A percentile compares a stretch with the other conserved stretches of the same genome.
Evolutionary conservation across 1,140 invertebrate species (phyloP).

Genomic region (Pygmarrhopalites habei): DNA sequence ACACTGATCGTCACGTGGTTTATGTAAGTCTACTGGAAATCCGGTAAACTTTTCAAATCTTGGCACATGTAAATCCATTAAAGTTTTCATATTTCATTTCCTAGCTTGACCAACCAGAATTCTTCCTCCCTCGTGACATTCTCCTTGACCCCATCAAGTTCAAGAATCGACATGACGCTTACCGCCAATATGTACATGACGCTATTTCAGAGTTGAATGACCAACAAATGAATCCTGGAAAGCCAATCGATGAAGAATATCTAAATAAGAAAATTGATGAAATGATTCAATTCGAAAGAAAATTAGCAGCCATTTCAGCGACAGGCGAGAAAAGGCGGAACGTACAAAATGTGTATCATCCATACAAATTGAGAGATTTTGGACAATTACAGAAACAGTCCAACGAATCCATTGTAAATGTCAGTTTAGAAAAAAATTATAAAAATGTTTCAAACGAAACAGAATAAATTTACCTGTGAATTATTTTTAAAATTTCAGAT

Average conservation of each 20-base stretch:
- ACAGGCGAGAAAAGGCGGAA: constrained; percentile 42
- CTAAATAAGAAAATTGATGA: constrained; percentile 66
- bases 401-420: constrained; percentile 39
- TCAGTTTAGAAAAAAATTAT: background rate
- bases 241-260: constrained; percentile 41
- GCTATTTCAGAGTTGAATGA: constrained; percentile 47
- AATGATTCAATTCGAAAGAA: constrained; percentile 73
- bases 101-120: constrained; percentile 79
- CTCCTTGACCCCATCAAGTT: constrained; percentile 63
- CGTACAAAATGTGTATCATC: background rate
- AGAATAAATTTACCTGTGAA: background rate
- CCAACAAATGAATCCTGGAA: no score
- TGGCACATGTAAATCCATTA: background rate
- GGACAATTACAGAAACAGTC: constrained; percentile 50
- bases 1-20: background rate
- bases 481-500: constrained; percentile 41
- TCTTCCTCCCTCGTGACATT: constrained; percentile 79
- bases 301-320: constrained; percentile 59
- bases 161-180: constrained; percentile 64
- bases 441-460: background rate
- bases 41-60: no score
- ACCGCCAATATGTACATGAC: constrained; percentile 66
- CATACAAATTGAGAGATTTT: constrained; percentile 41
- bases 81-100: no score
- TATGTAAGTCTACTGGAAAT: no score